Evolutionary conservation across 2,888 invertebrate species (phyloP).

Genomic region (Ichneumoninae sp.): DNA sequence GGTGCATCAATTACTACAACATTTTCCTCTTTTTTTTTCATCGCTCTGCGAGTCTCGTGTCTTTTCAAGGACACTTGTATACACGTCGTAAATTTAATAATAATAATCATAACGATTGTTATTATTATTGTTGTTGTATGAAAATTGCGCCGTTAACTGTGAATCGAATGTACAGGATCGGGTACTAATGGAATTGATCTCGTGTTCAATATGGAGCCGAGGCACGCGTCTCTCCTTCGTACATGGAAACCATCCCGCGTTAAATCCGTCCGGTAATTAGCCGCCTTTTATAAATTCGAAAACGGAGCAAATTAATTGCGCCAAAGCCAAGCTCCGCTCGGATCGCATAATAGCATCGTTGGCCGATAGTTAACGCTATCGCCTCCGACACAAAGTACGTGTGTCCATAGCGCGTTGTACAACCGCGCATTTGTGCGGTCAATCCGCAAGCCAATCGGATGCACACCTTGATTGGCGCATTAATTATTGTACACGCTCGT

Average conservation of each 20-base stretch:
- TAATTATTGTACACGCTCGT: conserved; percentile 57
- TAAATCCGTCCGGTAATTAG: conserved; percentile 42
- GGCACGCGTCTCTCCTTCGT: conserved; percentile 27
- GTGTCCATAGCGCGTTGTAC: conserved; percentile 1
- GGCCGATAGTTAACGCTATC: conserved; percentile 40
- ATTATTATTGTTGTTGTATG: not conserved
- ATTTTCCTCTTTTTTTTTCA: conserved; percentile 48
- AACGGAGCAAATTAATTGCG: conserved; percentile 46
- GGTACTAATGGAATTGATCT: not conserved
- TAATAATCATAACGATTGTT: not conserved
- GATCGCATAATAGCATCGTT: conserved; percentile 24
- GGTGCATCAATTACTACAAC: conserved; percentile 63
- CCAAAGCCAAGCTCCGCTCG: not conserved
- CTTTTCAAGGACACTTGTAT: conserved; percentile 51
- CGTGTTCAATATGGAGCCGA: not conserved
- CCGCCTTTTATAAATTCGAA: conserved; percentile 50
- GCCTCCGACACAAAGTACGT: no score
- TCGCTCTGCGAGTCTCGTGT: conserved; percentile 27
- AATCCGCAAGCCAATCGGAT: conserved; percentile 40
- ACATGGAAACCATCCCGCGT: conserved; percentile 6
- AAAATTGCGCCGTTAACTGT: not conserved
- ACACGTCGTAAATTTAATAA: conserved; percentile 53
- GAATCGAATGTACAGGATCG: not conserved
- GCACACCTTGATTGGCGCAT: conserved; percentile 62
- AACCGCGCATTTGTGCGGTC: not conserved